Conservation (phyloP, 2,888 invertebrate species). For the Drosophila fulvimacula region DNA sequence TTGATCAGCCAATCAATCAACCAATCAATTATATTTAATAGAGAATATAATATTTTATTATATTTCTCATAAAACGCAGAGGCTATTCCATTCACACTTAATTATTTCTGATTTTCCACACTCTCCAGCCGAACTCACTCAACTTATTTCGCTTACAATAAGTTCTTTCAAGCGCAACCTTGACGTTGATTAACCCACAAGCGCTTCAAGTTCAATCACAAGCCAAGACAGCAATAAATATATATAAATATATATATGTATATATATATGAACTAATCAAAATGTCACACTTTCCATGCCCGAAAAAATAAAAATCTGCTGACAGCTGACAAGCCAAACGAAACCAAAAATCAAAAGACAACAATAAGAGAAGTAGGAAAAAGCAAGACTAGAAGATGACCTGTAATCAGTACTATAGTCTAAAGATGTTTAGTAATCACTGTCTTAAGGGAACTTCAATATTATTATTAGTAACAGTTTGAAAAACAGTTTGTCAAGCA, state of each 20-base stretch:
- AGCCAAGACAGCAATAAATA: constrained; percentile 44
- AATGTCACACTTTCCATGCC: constrained; percentile 77
- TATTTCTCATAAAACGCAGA: background rate
- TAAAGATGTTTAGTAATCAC: background rate
- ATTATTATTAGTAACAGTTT: background rate
- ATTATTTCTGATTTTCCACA: background rate
- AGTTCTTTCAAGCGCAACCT: constrained; percentile 55
- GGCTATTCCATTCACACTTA: background rate
- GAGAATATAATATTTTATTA: too few species aligned
- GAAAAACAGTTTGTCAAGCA: too few species aligned
- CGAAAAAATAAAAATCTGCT: constrained; percentile 57
- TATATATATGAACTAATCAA: constrained; percentile 67
- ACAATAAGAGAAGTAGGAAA: constrained; percentile 9
- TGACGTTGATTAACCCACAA: constrained; percentile 69
- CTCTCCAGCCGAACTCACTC: constrained; percentile 7
- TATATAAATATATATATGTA: background rate
- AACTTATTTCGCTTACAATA: constrained; percentile 53
- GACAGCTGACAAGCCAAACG: constrained; percentile 71
- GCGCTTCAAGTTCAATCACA: constrained; percentile 74
- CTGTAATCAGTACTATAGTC: background rate
- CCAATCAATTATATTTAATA: background rate
- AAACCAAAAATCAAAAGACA: constrained; percentile 50
- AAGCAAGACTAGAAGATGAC: constrained; percentile 28
- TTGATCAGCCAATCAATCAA: constrained; percentile 2
- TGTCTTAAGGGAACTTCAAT: too few species aligned